phyloP scores from a whole-genome alignment of 2,888 invertebrate genomes.

The Clostera curtula region DNA sequence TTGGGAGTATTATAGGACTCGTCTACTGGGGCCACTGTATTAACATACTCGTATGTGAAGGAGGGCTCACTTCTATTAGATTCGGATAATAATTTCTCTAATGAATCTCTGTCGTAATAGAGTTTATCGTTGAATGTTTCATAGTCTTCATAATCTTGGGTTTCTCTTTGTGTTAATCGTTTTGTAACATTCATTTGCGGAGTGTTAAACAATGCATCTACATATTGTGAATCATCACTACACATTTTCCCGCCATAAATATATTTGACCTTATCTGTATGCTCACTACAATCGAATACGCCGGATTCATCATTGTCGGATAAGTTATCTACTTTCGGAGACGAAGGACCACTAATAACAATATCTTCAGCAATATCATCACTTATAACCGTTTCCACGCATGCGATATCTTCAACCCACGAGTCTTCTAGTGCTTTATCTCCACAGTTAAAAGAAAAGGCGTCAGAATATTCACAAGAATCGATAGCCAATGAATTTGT shows the following conservation, averaged over 20 bases:
- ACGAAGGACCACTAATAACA: constrained; percentile 35
- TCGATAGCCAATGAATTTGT: constrained; percentile 10
- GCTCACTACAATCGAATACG: constrained; percentile 28
- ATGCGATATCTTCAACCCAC: constrained; percentile 65
- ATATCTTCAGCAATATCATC: constrained; percentile 59
- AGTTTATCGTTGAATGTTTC: no score
- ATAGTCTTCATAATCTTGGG: constrained; percentile 17
- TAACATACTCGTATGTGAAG: constrained; percentile 17
- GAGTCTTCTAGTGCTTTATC: constrained; percentile 38
- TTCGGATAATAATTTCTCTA: constrained; percentile 39
- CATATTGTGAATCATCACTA: constrained; percentile 41
- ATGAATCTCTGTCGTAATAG: constrained; percentile 36
- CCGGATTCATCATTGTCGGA: constrained; percentile 25
- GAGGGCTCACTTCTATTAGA: constrained; percentile 24
- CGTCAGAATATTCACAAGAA: constrained; percentile 25
- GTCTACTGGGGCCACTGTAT: constrained; percentile 15
- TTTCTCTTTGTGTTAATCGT: constrained; percentile 31
- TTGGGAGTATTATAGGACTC: constrained; percentile 19
- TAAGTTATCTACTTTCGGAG: constrained; percentile 29
- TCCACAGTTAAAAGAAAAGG: constrained; percentile 24
- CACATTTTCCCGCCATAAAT: constrained; percentile 51
- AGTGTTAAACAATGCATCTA: constrained; percentile 51
- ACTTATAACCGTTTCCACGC: constrained; percentile 62
- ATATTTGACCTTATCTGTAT: constrained; percentile 40
- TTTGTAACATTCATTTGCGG: constrained; percentile 57